These are phyloP conservation scores for Melanostigma gelatinosum DNA, from an alignment of 2,113 vertebrate genomes.

Conservation along the genomic window DNA sequence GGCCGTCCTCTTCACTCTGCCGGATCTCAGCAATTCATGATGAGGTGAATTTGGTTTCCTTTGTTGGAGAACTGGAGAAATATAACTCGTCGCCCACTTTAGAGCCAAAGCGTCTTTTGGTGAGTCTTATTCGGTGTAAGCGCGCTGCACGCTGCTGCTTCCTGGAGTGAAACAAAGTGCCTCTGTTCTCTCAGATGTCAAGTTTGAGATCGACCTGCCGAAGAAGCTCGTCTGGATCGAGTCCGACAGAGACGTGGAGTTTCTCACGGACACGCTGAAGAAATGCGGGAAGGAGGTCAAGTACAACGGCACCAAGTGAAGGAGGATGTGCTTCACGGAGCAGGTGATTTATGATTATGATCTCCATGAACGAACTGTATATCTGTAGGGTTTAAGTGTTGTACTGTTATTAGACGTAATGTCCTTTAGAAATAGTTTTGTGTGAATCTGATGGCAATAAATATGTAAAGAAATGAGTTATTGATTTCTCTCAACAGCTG, in stretches of 20 bases:
- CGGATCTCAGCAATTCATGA: too few species aligned
- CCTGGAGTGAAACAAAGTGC: too few species aligned
- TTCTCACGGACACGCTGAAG: constrained; percentile 88
- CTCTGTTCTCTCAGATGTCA: constrained; percentile 83
- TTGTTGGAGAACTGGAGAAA: too few species aligned
- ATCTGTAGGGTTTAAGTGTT: not conserved
- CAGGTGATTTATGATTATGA: constrained; percentile 32
- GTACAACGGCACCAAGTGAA: constrained; percentile 87
- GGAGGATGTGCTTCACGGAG: not conserved
- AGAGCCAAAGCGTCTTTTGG: not conserved
- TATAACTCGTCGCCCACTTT: too few species aligned
- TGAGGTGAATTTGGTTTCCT: too few species aligned
- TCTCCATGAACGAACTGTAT: not conserved
- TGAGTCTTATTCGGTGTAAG: too few species aligned
- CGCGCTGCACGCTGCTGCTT: too few species aligned
- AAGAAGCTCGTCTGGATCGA: constrained; percentile 93
- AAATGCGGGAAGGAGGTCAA: constrained; percentile 92
- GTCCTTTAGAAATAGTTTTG: not conserved
- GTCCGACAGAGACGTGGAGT: constrained; percentile 85
- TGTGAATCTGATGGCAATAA: not conserved
- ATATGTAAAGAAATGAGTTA: not conserved
- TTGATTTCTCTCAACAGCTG: not conserved
- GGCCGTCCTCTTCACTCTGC: too few species aligned
- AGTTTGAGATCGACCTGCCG: constrained; percentile 92
- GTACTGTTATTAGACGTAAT: not conserved